Base-by-base conservation (phyloP, 2,113 vertebrate genomes). In the Rhinopomastus cyanomelas region DNA sequence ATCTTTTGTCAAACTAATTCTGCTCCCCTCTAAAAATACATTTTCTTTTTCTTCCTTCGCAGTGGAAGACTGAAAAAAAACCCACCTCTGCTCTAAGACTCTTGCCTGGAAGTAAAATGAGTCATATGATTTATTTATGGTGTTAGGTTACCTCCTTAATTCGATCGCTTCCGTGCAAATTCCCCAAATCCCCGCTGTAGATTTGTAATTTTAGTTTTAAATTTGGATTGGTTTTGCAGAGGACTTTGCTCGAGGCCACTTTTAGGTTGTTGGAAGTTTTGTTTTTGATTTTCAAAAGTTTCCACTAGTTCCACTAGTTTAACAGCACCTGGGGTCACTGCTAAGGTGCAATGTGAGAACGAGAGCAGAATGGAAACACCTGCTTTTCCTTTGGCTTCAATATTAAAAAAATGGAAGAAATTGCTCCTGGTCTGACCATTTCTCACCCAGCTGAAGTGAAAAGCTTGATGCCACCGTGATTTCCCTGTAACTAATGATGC, bases 131-230 rank as follows among this genome's bases (percentile, higher is more conserved):
- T 65, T 77, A 26, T 55, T 18, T 30, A 39, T 39, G 79, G 49
- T 7, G 8, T 49, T 49, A 59, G 16, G 13, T 53, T 83, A 44
- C 8, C 12, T 86, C 83, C 81, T 74, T 22, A 52, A 81, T 55
- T 53, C 34, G 39, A 42, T 42, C 11, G 39, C 39, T 42, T 42
- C 15, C 39, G 15, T 42, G 39, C 39, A 49, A 71, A 71, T 62
- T 8, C 18, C 49, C 1, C 5, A 85, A 90, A 82, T 51, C 1
- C 0, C 1, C 20, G 6, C 6, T 52, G 36, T 13, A 68, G 18
- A 4, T 44, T 34, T 76, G 23, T 23, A 25, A 51, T 25, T 5
- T 42, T 42, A 42, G 11, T 42, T 42, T 42, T 42, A 55, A 60
- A 20, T 51, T 85, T 22, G 1, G 18, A 8, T 25, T 51, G 39